phyloP scores from a whole-genome alignment of 2,113 vertebrate genomes.

The Prinia subflava region DNA sequence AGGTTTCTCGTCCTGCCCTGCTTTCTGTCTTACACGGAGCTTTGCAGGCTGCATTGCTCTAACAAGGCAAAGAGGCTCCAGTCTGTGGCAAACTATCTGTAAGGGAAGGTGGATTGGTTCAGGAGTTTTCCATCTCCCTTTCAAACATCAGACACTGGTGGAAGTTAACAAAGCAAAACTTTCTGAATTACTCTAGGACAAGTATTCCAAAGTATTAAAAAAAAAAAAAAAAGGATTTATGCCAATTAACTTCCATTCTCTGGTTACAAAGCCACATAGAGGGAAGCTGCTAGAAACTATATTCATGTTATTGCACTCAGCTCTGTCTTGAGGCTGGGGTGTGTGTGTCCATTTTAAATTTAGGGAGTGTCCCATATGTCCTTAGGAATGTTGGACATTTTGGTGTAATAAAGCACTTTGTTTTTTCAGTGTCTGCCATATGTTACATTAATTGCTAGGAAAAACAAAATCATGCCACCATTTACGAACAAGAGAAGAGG shows the following conservation, averaged over 20 bases:
- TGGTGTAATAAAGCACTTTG: neutral
- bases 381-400: neutral
- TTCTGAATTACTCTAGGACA: rapidly evolving
- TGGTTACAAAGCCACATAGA: neutral
- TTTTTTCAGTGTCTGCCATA: neutral
- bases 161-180: neutral
- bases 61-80: neutral
- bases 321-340: neutral
- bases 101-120: neutral
- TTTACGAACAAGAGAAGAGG: neutral
- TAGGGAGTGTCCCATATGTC: neutral
- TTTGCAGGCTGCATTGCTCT: neutral
- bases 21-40: neutral
- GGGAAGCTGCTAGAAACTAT: neutral
- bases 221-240: neutral
- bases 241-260: neutral
- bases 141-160: neutral
- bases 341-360: neutral
- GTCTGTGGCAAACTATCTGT: neutral
- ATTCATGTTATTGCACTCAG: neutral
- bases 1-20: neutral
- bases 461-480: neutral
- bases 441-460: neutral
- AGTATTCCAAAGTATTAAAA: neutral
- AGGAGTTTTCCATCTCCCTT: neutral